Conservation (phyloP, 2,797 vertebrate species). For the Pitangus sulphuratus region DNA sequence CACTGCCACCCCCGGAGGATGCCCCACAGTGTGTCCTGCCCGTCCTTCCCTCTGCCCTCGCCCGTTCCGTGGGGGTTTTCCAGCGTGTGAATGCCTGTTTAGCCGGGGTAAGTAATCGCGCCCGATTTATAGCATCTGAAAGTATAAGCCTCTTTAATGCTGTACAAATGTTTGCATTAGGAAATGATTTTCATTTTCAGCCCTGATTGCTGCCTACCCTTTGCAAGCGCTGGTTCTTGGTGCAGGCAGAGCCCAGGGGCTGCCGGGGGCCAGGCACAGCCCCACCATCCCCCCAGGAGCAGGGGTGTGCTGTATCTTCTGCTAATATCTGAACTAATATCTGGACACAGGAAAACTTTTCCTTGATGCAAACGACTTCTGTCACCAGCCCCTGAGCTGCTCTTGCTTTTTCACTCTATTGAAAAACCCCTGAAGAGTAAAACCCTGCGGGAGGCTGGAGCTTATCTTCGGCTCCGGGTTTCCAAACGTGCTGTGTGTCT, state of each 20-base stretch:
- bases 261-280: neutral
- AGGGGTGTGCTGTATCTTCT: neutral
- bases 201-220: neutral
- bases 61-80: neutral
- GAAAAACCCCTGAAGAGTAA: neutral
- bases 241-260: neutral
- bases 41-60: neutral
- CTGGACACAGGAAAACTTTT: neutral
- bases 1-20: conserved; percentile 2
- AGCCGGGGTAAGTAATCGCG: conserved; percentile 18
- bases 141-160: neutral
- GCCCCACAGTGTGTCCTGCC: neutral
- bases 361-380: neutral
- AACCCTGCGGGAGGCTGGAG: conserved; percentile 58
- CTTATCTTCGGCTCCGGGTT: conserved; percentile 62
- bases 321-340: neutral
- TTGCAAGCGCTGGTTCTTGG: neutral
- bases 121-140: neutral
- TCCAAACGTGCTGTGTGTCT: conserved; percentile 68
- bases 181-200: neutral
- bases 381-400: neutral
- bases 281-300: accelerated
- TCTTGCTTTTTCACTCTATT: neutral
- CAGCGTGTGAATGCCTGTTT: neutral
- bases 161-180: neutral